These are phyloP conservation scores for Lampropteryx suffumata DNA, from an alignment of 2,888 invertebrate genomes.

Conservation along the genomic window DNA sequence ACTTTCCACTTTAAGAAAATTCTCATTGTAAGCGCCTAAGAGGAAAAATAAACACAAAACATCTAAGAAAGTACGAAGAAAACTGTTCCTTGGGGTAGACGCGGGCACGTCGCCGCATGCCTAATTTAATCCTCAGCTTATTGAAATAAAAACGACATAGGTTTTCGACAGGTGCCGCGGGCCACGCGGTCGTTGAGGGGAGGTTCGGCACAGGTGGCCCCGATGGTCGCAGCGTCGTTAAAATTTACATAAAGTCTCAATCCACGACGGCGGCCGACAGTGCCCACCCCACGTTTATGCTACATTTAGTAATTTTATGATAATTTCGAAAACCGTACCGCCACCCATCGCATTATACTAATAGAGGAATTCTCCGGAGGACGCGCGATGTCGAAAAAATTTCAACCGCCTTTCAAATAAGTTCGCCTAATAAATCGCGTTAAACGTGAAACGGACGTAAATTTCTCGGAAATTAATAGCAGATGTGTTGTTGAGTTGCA, in stretches of 20 bases:
- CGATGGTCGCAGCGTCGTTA: conserved; percentile 83
- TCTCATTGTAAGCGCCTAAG: neutral
- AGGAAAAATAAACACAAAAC: conserved; percentile 24
- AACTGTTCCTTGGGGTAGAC: conserved; percentile 44
- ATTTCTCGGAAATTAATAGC: conserved; percentile 76
- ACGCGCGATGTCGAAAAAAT: conserved; percentile 64
- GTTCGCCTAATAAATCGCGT: conserved; percentile 77
- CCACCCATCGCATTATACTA: conserved; percentile 83
- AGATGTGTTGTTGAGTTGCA: conserved; percentile 78
- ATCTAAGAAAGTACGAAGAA: conserved; percentile 52
- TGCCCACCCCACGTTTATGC: conserved; percentile 81
- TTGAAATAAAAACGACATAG: conserved; percentile 83
- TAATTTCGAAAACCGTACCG: conserved; percentile 81
- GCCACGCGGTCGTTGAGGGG: conserved; percentile 46
- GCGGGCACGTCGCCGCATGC: conserved; percentile 70
- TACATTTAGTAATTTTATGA: conserved; percentile 84
- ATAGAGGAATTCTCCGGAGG: conserved; percentile 73
- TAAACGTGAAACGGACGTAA: conserved; percentile 68
- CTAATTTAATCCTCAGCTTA: conserved; percentile 81
- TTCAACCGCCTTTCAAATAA: conserved; percentile 72
- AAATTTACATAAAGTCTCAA: conserved; percentile 84
- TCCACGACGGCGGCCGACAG: conserved; percentile 74
- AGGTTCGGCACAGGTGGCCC: conserved; percentile 73
- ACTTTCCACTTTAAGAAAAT: neutral
- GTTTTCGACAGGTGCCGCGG: conserved; percentile 80